Evolutionary conservation across 35 echinoderm and acorn worm genomes (phyloP).

Genomic region (Nesometra sesokonis): DNA sequence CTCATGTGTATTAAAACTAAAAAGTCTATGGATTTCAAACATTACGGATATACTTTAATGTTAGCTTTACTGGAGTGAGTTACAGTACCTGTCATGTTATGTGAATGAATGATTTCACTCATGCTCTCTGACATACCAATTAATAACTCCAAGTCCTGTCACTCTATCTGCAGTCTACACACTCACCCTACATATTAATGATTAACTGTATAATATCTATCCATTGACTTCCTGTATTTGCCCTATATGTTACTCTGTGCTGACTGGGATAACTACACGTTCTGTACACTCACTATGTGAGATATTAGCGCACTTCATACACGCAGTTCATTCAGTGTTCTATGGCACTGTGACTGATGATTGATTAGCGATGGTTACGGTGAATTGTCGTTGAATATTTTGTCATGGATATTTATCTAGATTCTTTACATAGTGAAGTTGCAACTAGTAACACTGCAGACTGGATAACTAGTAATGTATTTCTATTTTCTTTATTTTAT

Average conservation of each 20-base stretch:
- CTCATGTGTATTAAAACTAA: too few relatives aligned
- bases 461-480: neutral
- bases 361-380: neutral
- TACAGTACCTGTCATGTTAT: neutral
- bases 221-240: neutral
- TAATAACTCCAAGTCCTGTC: neutral
- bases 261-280: too few relatives aligned
- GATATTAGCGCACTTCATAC: too few relatives aligned
- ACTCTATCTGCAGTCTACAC: neutral
- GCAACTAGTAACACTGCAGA: neutral
- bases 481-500: too few relatives aligned
- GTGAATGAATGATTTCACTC: neutral
- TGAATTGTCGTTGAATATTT: neutral
- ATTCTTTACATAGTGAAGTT: neutral
- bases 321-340: too few relatives aligned
- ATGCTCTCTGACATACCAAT: neutral
- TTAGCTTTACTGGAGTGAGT: too few relatives aligned
- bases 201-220: neutral
- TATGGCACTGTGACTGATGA: neutral
- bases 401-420: neutral
- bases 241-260: too few relatives aligned
- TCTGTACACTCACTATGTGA: too few relatives aligned
- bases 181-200: neutral
- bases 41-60: too few relatives aligned
- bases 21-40: too few relatives aligned